phyloP scores from a whole-genome alignment of 2,113 vertebrate species.

The Lamprotornis superbus region DNA sequence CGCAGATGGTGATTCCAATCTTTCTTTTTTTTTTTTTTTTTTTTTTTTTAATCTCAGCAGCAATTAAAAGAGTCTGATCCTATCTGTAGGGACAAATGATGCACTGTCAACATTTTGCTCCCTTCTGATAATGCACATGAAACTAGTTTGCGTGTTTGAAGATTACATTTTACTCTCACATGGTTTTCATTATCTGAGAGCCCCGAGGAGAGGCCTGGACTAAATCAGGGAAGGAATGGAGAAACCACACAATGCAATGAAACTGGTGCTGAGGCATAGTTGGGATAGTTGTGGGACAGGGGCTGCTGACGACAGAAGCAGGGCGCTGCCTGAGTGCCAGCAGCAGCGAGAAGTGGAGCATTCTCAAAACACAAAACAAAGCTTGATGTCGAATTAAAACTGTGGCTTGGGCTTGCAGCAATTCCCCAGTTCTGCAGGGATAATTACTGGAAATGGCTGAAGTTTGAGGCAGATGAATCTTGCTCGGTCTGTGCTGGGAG shows the following conservation, averaged over 20 bases:
- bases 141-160: constrained; percentile 66
- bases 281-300: constrained; percentile 78
- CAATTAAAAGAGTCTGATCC: constrained; percentile 59
- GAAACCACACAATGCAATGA: constrained; percentile 79
- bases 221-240: constrained; percentile 78
- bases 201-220: constrained; percentile 73
- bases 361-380: background rate
- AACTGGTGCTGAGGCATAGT: constrained; percentile 73
- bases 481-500: background rate
- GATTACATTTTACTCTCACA: constrained; percentile 72
- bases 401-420: constrained; percentile 11
- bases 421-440: constrained; percentile 8
- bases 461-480: constrained; percentile 9
- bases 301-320: constrained; percentile 75
- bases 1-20: background rate
- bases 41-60: background rate
- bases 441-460: constrained; percentile 19
- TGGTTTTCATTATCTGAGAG: constrained; percentile 77
- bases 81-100: constrained; percentile 71
- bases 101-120: constrained; percentile 52
- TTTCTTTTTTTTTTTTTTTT: background rate
- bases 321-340: constrained; percentile 63
- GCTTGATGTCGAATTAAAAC: background rate
- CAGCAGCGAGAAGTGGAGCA: constrained; percentile 43
- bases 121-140: constrained; percentile 63